A percentile compares a stretch with the other conserved stretches of the same genome.
Conservation (phyloP, 2,797 vertebrate genomes). For the Dromococcyx pavoninus region DNA sequence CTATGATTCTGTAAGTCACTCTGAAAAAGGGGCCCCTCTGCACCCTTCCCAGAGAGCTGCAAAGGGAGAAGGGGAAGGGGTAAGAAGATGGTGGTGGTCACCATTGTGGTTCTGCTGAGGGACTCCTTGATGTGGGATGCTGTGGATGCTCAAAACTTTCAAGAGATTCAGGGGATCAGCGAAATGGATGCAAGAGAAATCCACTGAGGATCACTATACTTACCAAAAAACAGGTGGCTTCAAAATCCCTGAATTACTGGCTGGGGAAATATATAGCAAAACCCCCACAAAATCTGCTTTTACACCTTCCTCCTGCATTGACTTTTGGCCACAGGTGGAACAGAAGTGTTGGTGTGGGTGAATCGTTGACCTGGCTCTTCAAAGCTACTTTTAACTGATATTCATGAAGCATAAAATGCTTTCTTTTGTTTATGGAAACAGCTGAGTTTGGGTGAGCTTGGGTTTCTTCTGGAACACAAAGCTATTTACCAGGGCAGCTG, state of each 20-base stretch:
- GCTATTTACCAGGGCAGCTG: background rate
- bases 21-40: background rate
- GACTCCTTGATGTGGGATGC: accelerated
- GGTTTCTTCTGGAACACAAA: background rate
- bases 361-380: background rate
- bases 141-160: background rate
- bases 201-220: background rate
- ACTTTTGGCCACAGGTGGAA: background rate
- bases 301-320: background rate
- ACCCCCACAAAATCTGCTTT: background rate
- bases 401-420: accelerated
- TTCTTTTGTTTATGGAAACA: background rate
- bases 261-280: background rate
- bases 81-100: background rate
- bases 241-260: background rate
- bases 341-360: background rate
- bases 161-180: background rate
- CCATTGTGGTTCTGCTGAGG: background rate
- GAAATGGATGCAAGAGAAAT: background rate
- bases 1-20: too few species aligned
- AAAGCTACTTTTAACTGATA: background rate
- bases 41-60: background rate
- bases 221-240: accelerated
- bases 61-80: background rate
- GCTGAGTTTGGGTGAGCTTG: background rate